Evolutionary conservation across 2,888 invertebrate species (phyloP).

Genomic region (Tetrapedia diversipes): DNA sequence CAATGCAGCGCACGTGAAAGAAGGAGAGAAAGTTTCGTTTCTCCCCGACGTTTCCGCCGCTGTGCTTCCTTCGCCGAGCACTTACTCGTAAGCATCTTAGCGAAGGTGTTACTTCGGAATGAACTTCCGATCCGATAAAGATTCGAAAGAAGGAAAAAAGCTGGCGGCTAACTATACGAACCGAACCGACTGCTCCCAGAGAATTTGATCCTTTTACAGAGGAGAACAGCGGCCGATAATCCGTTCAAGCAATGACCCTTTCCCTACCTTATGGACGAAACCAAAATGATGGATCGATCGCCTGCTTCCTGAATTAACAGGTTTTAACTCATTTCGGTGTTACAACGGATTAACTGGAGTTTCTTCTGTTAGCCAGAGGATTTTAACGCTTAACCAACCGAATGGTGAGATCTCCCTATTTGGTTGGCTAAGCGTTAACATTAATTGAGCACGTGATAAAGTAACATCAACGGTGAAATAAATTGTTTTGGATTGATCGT

Average conservation of each 20-base stretch:
- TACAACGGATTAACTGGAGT: constrained; percentile 25
- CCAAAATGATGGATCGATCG: constrained; percentile 16
- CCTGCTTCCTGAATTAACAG: constrained; percentile 1
- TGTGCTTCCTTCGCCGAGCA: constrained; percentile 10
- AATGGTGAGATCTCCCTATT: no score
- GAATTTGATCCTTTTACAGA: constrained; percentile 50
- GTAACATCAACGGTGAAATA: background rate
- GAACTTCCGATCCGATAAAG: constrained; percentile 57
- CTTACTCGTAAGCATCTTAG: constrained; percentile 49
- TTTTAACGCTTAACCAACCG: no score
- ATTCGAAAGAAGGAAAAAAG: constrained; percentile 40
- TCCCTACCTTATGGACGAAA: constrained; percentile 7
- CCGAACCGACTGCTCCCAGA: constrained; percentile 8
- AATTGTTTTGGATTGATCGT: background rate
- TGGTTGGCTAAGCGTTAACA: background rate
- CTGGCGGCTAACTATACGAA: constrained; percentile 3
- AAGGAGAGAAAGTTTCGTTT: constrained; percentile 22
- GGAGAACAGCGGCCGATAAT: constrained; percentile 42
- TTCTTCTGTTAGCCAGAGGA: background rate
- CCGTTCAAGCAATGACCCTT: constrained; percentile 49
- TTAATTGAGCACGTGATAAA: no score
- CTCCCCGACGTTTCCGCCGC: background rate
- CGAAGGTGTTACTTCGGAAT: constrained; percentile 50
- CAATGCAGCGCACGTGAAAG: background rate
- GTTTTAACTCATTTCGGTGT: background rate